Base-by-base conservation (phyloP, 2,888 invertebrate species). In the Aelia acuminata region DNA sequence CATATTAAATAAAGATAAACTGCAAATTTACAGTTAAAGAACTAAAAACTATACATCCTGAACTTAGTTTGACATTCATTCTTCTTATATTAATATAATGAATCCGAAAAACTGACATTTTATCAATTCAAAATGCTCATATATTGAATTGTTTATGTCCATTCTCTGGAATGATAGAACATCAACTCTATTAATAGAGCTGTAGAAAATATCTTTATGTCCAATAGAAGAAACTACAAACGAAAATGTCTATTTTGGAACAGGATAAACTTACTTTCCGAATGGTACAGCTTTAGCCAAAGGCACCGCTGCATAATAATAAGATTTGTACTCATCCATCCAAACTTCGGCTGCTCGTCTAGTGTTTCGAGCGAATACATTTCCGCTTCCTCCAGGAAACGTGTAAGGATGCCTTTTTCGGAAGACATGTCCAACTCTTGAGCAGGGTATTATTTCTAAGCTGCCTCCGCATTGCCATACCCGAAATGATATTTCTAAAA, bases 381-480 rank as follows among this genome's bases (percentile, higher is more conserved):
- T 98, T 4, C 99, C 99, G 89, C 98, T 98, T 11, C 99, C 99
- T 1, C 95, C 99, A 0, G 99, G 99, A 94, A 99, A 99, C 57
- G 98, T 97, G 93, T 99, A 99, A 0, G 99, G 99, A 93, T 99
- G 99, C 88, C 99, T 96, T 92, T 99, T 99, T 8, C 99, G 95
- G 93, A 97, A 97, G 84, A 97, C 97, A 92, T 97, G 97, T 7
- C 99, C 99, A 89, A 96, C 99, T 84, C 99, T 94, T 91, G 98
- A 98, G 92, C 99, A 99, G 0, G 99, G 99, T 57, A 99, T 97
- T 90, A 99, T 99, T 93, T 99, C 99, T 90, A 99, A 93, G 84
- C 96, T 96, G 22, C 99, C 99, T 43, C 99, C 99, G 92, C 99
- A 99, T 92, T 99, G 98, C 99, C 99, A 99, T 31, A 99, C 98